Conservation (phyloP, 2,113 vertebrate genomes). For the Planiliza haematocheilus region DNA sequence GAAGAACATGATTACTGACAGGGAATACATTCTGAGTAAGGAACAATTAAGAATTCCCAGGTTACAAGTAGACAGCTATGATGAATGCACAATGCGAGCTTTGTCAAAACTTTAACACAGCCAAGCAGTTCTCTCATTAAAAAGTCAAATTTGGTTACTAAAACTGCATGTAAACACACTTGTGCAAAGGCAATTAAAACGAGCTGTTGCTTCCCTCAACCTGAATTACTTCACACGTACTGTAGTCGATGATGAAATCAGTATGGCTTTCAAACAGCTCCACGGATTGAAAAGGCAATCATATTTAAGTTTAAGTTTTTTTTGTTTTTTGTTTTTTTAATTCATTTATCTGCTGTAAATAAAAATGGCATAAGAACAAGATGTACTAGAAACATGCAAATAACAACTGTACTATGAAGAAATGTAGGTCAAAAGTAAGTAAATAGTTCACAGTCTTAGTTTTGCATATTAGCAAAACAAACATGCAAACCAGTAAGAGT, state of each 20-base stretch:
- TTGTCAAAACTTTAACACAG: conserved; percentile 12
- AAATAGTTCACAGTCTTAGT: too few relatives aligned
- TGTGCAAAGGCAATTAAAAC: conserved; percentile 4
- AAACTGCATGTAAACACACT: conserved; percentile 14
- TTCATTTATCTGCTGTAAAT: not conserved
- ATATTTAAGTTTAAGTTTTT: too few relatives aligned
- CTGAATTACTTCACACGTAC: not conserved
- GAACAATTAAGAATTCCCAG: conserved; percentile 34
- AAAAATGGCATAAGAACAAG: too few relatives aligned
- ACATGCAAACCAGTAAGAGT: too few relatives aligned
- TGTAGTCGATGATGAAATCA: conserved; percentile 3
- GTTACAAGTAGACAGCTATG: conserved; percentile 25
- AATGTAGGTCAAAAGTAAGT: too few relatives aligned
- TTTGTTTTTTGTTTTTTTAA: too few relatives aligned
- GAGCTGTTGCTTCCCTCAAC: not conserved
- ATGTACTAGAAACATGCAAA: too few relatives aligned
- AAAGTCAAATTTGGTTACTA: conserved; percentile 20
- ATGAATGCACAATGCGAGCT: conserved; percentile 36
- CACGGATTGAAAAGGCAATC: not conserved
- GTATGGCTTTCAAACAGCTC: not conserved
- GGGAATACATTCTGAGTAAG: conserved; percentile 37
- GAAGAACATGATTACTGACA: conserved; percentile 14
- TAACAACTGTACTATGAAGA: too few relatives aligned
- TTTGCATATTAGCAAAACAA: too few relatives aligned
- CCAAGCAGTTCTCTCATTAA: conserved; percentile 26